Percentiles rank a stretch among this genome's conserved stretches.
Evolutionary conservation across 92 coral and sea anemone species (phyloP).

Genomic region (Diadumene lineata): DNA sequence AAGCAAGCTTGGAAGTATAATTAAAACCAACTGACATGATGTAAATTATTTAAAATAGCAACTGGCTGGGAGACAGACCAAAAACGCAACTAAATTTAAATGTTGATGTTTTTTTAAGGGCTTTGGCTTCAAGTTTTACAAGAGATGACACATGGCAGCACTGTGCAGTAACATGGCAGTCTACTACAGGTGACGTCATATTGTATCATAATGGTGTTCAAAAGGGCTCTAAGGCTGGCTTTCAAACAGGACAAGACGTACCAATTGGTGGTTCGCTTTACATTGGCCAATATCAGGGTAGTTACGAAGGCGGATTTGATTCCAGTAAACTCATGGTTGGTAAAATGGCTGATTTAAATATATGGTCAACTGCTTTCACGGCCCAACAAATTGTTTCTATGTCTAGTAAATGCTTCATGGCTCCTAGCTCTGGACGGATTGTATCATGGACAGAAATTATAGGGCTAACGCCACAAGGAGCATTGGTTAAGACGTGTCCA

Average conservation of each 20-base stretch:
- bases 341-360: conserved; percentile 19
- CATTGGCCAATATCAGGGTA: conserved; percentile 28
- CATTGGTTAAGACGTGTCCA: conserved; percentile 9
- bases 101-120: background rate
- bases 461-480: background rate
- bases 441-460: conserved; percentile 14
- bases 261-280: conserved; percentile 3
- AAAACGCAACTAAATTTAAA: background rate
- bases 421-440: background rate
- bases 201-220: conserved; percentile 8
- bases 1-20: background rate
- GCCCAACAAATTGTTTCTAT: background rate
- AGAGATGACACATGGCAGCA: conserved; percentile 26
- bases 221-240: background rate
- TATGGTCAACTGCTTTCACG: conserved; percentile 17
- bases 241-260: background rate
- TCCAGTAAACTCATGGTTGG: conserved; percentile 15
- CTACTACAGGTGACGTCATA: conserved; percentile 2
- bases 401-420: conserved; percentile 18
- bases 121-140: conserved; percentile 1
- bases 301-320: background rate
- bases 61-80: background rate
- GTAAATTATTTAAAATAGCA: background rate
- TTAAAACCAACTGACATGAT: background rate
- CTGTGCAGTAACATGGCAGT: conserved; percentile 22